A percentile compares a stretch with the other conserved stretches of the same genome.
Conservation (phyloP, 2,888 invertebrate species). For the Troides aeacus region DNA sequence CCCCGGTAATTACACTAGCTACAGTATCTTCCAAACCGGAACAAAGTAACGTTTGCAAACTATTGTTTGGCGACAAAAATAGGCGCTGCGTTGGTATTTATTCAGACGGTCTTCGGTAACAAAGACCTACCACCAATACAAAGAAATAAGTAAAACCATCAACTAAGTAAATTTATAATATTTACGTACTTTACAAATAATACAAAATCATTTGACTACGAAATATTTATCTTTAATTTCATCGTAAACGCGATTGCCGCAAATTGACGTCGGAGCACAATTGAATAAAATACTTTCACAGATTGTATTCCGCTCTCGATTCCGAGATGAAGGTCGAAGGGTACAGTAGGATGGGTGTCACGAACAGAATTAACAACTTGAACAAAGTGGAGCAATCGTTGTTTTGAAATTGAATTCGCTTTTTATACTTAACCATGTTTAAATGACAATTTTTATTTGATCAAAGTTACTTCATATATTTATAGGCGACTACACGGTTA, state of each 20-base stretch:
- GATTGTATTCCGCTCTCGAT: conserved; percentile 29
- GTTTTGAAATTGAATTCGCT: conserved; percentile 13
- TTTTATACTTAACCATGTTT: not conserved
- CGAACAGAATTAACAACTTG: conserved; percentile 24
- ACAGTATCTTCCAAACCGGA: no score
- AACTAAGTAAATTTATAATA: not conserved
- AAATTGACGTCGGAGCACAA: conserved; percentile 23
- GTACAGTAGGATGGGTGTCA: conserved; percentile 25
- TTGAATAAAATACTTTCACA: conserved; percentile 33
- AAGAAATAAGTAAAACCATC: no score
- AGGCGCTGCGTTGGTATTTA: no score
- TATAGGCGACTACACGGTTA: no score
- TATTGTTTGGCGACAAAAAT: no score
- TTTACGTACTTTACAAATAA: not conserved
- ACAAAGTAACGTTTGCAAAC: no score
- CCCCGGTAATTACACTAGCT: no score
- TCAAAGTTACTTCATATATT: no score
- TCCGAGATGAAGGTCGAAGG: conserved; percentile 22
- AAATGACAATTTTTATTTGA: no score
- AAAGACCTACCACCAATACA: no score
- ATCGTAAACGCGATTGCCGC: not conserved
- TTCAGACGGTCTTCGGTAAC: no score
- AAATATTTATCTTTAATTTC: conserved; percentile 14
- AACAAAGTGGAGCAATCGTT: conserved; percentile 12
- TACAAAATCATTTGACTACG: not conserved